Evolutionary conservation across 2,113 vertebrate genomes (phyloP), one percentile per base, ranked within the genome.

Genomic region (Uropsilus gracilis): DNA sequence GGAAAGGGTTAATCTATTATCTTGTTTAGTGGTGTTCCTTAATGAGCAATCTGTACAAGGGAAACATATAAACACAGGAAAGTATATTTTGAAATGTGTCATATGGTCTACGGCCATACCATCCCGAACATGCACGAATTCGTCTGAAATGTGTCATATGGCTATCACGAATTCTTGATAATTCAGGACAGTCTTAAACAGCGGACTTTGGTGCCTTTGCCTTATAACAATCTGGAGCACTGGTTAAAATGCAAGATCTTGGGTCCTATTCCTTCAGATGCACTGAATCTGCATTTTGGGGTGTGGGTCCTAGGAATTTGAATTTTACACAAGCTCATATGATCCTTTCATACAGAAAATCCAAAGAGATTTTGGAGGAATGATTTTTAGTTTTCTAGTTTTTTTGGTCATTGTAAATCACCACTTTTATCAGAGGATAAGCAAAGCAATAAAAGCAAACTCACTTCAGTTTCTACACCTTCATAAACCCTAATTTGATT

Each of bases 21-120:
- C 50, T 85, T 18, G 18, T 48, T 44, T 78, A 30, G 11, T 48
- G n/a, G 26, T 63, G 57, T 42, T 57, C 32, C 39, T 72, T 61
- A 94, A 34, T 10, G 55, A 90, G 13, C 72, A 75, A 44, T 53
- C 53, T 50, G 6, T 89, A 78, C 87, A 93, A 93, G 68, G 14
- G 44, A 84, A 68, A 90, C 57, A 24, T 5, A 59, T 30, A 76
- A 69, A 89, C 17, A 77, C 2, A 46, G 46, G 22, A 50, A 75
- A 82, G 76, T 26, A 26, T 26, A 55, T 55, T 85, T 73, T 61
- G 75, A 76, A 48, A 85, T 18, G 9, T 28, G 11, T 57, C 53
- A 46, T 10, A 37, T 63, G n/a, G n/a, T n/a, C n/a, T n/a, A n/a
- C n/a, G n/a, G n/a, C n/a, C n/a, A n/a, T n/a, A n/a, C n/a, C n/a